Conservation (phyloP, 2,113 vertebrate genomes). For the human region DNA sequence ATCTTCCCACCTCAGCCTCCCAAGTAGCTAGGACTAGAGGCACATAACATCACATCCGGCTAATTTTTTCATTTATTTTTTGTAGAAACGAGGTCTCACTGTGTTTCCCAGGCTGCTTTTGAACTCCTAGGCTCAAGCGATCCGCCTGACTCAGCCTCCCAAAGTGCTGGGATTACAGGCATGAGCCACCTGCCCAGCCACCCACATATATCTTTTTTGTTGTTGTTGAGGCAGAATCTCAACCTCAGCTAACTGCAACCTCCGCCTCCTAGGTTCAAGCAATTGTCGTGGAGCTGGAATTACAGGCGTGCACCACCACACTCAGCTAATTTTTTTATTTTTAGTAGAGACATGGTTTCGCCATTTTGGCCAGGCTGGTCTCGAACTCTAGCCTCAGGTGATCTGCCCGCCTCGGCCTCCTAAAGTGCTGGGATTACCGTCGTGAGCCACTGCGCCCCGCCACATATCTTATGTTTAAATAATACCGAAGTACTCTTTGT, state of each 20-base stretch:
- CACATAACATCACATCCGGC: too few species aligned
- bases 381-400: background rate
- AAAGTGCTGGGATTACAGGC: too few species aligned
- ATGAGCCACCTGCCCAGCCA: too few species aligned
- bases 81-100: too few species aligned
- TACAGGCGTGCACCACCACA: background rate
- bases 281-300: background rate
- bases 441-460: background rate
- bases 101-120: too few species aligned
- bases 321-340: background rate
- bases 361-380: background rate
- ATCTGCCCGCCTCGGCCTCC: background rate
- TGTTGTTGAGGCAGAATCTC: too few species aligned
- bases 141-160: too few species aligned
- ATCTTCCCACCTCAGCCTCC: too few species aligned
- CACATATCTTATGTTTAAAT: background rate
- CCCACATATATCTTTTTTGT: too few species aligned
- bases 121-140: too few species aligned
- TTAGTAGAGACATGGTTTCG: background rate
- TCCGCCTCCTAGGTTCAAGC: background rate
- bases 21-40: too few species aligned
- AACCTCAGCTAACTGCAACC: background rate
- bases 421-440: background rate
- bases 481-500: background rate
- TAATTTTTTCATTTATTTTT: too few species aligned